Percentiles rank a stretch among this genome's conserved stretches.
Evolutionary conservation across 2,113 vertebrate species (phyloP).

Genomic region (Synodontis membranacea): DNA sequence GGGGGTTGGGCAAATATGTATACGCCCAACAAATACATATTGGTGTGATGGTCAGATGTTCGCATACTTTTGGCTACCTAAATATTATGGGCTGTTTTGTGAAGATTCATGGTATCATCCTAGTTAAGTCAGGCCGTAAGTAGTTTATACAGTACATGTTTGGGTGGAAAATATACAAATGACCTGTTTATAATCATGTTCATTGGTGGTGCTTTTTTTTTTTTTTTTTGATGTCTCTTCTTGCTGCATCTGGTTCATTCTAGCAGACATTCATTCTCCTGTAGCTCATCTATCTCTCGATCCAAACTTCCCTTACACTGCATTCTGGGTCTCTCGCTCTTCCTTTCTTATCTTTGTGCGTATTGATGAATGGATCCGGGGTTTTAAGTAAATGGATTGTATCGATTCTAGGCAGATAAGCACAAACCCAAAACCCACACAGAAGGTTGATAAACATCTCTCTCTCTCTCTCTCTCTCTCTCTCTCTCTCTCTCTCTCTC

Average conservation of each 20-base stretch:
- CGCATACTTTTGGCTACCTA: too few relatives aligned
- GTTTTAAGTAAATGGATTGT: background rate
- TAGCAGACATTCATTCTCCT: background rate
- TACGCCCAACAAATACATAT: too few relatives aligned
- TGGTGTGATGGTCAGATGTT: too few relatives aligned
- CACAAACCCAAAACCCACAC: background rate
- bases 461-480: slow-evolving; percentile 15
- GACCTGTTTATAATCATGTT: background rate
- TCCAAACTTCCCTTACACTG: background rate
- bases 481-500: slow-evolving; percentile 31
- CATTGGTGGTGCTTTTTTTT: background rate
- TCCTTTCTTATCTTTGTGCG: background rate
- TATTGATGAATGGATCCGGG: background rate
- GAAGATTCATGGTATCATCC: background rate
- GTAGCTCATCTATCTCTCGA: background rate
- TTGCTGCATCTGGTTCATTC: background rate
- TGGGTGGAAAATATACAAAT: background rate
- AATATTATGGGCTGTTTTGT: background rate
- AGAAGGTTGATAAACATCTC: background rate
- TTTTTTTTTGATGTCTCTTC: slow-evolving; percentile 11
- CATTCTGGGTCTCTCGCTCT: background rate
- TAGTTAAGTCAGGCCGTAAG: background rate
- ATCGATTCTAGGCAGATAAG: slow-evolving; percentile 4
- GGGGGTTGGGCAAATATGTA: too few relatives aligned
- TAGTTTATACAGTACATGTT: background rate